phyloP scores from a whole-genome alignment of 2,797 vertebrate genomes.

The Caiman crocodilus region DNA sequence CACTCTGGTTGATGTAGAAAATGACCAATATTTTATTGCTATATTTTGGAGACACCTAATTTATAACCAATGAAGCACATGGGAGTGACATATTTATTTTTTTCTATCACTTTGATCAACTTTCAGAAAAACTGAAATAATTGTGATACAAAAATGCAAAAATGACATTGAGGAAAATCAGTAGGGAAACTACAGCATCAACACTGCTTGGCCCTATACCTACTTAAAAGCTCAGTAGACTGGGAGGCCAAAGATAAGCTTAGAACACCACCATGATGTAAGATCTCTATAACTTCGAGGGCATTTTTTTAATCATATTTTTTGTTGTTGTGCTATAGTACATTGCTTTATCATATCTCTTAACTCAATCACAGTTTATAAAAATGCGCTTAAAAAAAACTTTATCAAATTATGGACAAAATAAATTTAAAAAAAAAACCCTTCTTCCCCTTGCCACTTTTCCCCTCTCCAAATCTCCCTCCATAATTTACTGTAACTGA shows the following conservation, averaged over 20 bases:
- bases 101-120: neutral
- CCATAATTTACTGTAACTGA: too few relatives aligned
- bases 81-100: neutral
- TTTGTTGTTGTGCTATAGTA: neutral
- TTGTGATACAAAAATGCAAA: neutral
- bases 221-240: neutral
- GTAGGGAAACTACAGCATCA: neutral
- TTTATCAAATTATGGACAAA: neutral
- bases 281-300: neutral
- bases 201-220: neutral
- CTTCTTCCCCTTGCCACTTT: too few relatives aligned
- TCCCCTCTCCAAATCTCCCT: too few relatives aligned
- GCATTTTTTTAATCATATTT: neutral
- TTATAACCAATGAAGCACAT: neutral
- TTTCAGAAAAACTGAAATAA: slow-evolving; percentile 15
- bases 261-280: slow-evolving; percentile 16
- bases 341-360: neutral
- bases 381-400: slow-evolving; percentile 19
- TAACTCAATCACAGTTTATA: neutral
- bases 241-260: neutral
- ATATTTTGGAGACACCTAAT: neutral
- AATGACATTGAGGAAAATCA: neutral
- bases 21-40: neutral
- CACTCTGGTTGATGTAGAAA: too few relatives aligned
- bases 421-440: neutral